A percentile compares a stretch with the other conserved stretches of the same genome.
Conservation (phyloP, 2,797 vertebrate species). For the Sebastolobus alascanus region DNA sequence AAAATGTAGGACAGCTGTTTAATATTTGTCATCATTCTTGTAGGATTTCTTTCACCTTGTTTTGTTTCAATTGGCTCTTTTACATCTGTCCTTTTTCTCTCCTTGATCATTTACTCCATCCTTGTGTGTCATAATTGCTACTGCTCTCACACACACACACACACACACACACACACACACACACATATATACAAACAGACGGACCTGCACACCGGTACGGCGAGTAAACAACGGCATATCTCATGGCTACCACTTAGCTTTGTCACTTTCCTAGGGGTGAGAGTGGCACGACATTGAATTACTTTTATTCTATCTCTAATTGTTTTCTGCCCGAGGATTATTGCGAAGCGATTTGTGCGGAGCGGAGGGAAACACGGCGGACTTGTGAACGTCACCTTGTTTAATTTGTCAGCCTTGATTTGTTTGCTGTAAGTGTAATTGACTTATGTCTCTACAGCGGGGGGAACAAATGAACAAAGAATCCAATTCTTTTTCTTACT, state of each 20-base stretch:
- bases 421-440: constrained; percentile 79
- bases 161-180: constrained; percentile 4
- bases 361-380: constrained; percentile 56
- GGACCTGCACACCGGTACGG: constrained; percentile 1
- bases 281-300: constrained; percentile 69
- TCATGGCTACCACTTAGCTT: constrained; percentile 68
- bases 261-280: constrained; percentile 60
- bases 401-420: constrained; percentile 81
- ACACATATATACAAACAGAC: neutral
- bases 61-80: constrained; percentile 18
- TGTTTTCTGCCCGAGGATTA: constrained; percentile 78
- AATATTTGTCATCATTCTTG: constrained; percentile 9
- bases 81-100: neutral
- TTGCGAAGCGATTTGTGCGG: constrained; percentile 73
- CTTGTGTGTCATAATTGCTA: constrained; percentile 55
- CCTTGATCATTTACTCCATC: constrained; percentile 51
- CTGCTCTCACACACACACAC: constrained; percentile 9
- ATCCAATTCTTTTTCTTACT: constrained; percentile 18
- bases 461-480: constrained; percentile 57
- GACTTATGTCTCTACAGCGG: constrained; percentile 66
- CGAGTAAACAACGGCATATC: constrained; percentile 63
- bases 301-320: constrained; percentile 77
- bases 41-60: constrained; percentile 13
- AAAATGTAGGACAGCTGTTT: neutral
- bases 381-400: constrained; percentile 66